Percentiles rank a stretch among this genome's conserved stretches.
These are phyloP conservation scores for Coturnix japonica DNA, from an alignment of 2,113 vertebrate genomes.

Conservation along the genomic window DNA sequence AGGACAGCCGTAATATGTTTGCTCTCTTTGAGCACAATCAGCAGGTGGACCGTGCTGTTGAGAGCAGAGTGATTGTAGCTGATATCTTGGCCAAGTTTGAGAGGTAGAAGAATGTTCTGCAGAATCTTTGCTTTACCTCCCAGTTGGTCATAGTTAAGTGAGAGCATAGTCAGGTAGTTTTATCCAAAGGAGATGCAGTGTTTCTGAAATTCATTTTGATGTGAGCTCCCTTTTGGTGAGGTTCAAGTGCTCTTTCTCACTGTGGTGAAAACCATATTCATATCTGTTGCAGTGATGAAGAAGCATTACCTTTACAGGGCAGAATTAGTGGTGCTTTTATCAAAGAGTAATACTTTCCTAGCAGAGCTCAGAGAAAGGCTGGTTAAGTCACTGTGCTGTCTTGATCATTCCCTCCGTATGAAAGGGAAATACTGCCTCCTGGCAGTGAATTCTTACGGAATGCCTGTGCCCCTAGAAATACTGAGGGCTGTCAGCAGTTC, in stretches of 20 bases:
- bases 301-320: background rate
- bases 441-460: background rate
- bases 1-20: slow-evolving; percentile 79
- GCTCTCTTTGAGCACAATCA: slow-evolving; percentile 77
- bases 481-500: background rate
- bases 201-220: background rate
- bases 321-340: background rate
- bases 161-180: background rate
- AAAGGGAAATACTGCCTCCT: background rate
- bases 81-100: slow-evolving; percentile 80
- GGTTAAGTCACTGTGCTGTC: background rate
- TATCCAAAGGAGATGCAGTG: background rate
- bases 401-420: background rate
- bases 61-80: slow-evolving; percentile 78
- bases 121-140: background rate
- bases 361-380: background rate
- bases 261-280: background rate
- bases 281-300: background rate
- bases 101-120: slow-evolving; percentile 48
- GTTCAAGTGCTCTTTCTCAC: background rate
- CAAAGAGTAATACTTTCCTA: background rate
- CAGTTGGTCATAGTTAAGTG: background rate
- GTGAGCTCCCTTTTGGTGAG: background rate
- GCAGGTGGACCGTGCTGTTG: slow-evolving; percentile 72
- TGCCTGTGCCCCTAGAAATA: background rate